Conservation (phyloP, 2,888 invertebrate genomes). For the Harpagoxenus sublaevis region DNA sequence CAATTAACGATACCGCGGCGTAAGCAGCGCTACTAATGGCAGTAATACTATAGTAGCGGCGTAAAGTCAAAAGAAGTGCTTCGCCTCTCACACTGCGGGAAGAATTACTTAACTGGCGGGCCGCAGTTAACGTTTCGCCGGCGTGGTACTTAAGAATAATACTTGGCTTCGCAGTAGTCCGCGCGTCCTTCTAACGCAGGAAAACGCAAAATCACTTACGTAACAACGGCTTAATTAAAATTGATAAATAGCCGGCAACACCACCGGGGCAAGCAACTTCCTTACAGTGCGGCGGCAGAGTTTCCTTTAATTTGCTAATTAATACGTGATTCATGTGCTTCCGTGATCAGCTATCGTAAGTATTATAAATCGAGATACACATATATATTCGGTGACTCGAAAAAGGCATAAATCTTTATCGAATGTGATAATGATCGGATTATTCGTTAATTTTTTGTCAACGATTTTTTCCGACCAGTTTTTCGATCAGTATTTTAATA, state of each 20-base stretch:
- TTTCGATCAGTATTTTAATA: not conserved
- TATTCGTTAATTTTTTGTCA: not conserved
- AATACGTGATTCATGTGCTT: slow-evolving; percentile 57
- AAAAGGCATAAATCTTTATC: not conserved
- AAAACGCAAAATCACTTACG: slow-evolving; percentile 59
- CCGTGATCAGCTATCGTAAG: slow-evolving; percentile 52
- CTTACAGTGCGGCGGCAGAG: slow-evolving; percentile 47
- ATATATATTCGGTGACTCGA: slow-evolving; percentile 18
- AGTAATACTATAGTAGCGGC: slow-evolving; percentile 1
- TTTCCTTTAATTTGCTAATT: slow-evolving; percentile 64
- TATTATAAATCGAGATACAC: slow-evolving; percentile 29
- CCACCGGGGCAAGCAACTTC: slow-evolving; percentile 51
- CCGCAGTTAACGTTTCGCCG: slow-evolving; percentile 40
- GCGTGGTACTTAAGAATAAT: slow-evolving; percentile 31
- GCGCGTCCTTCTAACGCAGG: not conserved
- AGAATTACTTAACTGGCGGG: slow-evolving; percentile 42
- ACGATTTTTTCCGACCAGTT: not conserved
- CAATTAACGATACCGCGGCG: slow-evolving; percentile 39
- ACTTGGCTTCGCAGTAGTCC: slow-evolving; percentile 10
- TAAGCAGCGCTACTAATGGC: slow-evolving; percentile 10
- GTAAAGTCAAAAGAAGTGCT: slow-evolving; percentile 30
- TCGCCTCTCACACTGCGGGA: slow-evolving; percentile 20
- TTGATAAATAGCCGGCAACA: slow-evolving; percentile 61
- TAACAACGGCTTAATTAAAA: slow-evolving; percentile 72
- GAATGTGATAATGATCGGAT: not conserved